Conservation (phyloP, 2,113 vertebrate genomes). For the rat (Rattus norvegicus) region DNA sequence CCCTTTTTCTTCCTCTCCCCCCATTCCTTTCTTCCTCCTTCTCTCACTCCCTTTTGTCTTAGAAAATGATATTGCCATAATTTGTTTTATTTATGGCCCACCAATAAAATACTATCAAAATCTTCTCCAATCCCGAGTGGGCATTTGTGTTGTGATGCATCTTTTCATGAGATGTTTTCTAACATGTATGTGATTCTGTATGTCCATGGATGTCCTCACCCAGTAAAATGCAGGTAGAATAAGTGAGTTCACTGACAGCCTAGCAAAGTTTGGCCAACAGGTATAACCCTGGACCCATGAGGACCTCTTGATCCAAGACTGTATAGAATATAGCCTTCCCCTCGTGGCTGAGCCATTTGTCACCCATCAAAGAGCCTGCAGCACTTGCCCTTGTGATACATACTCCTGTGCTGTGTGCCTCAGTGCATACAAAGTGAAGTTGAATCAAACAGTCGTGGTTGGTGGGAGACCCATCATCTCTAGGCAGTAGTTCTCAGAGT, state of each 20-base stretch:
- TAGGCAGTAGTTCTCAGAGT: background rate
- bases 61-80: constrained; percentile 18
- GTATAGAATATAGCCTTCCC: background rate
- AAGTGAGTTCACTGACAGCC: constrained; percentile 1
- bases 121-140: constrained; percentile 7
- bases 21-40: background rate
- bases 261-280: background rate
- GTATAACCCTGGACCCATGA: background rate
- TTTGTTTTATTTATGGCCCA: constrained; percentile 11
- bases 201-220: constrained; percentile 47
- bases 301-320: background rate
- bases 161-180: constrained; percentile 52
- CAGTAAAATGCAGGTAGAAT: constrained; percentile 16
- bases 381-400: background rate
- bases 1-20: background rate
- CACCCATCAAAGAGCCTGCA: background rate
- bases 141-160: constrained; percentile 12
- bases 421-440: background rate
- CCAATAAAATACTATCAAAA: background rate
- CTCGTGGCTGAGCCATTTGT: background rate
- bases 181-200: background rate
- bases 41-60: constrained; percentile 34
- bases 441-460: constrained; percentile 45
- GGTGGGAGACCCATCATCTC: background rate
- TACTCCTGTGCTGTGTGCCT: background rate